A percentile compares a stretch with the other conserved stretches of the same genome.
Conservation (phyloP, 2,888 invertebrate species). For the Cheilosia pagana region DNA sequence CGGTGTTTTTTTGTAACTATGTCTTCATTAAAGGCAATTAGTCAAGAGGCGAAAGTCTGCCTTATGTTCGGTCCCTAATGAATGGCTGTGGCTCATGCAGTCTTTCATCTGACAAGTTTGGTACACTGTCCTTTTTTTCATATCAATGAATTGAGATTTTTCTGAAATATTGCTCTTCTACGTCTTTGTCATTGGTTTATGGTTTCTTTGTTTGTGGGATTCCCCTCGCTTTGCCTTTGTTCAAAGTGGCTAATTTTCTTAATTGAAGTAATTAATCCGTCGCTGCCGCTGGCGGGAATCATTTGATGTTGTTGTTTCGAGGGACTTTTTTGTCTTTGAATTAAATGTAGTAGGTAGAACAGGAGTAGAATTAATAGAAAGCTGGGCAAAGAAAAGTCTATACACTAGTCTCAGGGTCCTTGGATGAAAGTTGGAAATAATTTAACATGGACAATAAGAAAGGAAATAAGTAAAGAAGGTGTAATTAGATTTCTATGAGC, state of each 20-base stretch:
- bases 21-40: slow-evolving; percentile 72
- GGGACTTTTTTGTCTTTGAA: slow-evolving; percentile 8
- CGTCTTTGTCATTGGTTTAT: slow-evolving; percentile 48
- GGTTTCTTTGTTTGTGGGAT: slow-evolving; percentile 54
- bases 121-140: slow-evolving; percentile 66
- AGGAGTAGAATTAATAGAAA: no score
- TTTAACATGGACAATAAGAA: no score
- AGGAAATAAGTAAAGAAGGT: no score
- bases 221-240: slow-evolving; percentile 58
- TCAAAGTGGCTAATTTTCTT: slow-evolving; percentile 70
- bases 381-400: no score
- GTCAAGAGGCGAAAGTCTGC: slow-evolving; percentile 69
- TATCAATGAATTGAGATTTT: slow-evolving; percentile 71
- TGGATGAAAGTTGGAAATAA: no score
- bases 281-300: slow-evolving; percentile 40
- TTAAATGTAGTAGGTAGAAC: no score
- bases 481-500: no score
- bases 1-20: slow-evolving; percentile 49
- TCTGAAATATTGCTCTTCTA: slow-evolving; percentile 62
- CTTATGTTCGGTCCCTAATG: slow-evolving; percentile 62
- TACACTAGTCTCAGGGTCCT: no score
- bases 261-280: slow-evolving; percentile 69
- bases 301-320: slow-evolving; percentile 52
- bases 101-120: slow-evolving; percentile 68
- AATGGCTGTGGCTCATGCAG: slow-evolving; percentile 69